A percentile compares a stretch with the other conserved stretches of the same genome.
These are phyloP conservation scores for Dione juno DNA, from an alignment of 2,888 invertebrate genomes.

Conservation along the genomic window DNA sequence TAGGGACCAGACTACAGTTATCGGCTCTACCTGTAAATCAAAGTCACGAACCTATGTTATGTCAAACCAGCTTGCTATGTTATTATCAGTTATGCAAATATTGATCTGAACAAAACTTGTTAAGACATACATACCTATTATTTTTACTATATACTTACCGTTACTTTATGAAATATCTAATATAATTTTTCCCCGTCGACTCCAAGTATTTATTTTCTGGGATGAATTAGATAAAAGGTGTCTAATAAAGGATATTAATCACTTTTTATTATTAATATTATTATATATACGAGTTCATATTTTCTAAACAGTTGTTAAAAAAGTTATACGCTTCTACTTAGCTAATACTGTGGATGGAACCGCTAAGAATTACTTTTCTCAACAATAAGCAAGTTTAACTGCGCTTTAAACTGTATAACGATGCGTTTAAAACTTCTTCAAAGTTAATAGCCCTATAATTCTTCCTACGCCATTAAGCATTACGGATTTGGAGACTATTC, in stretches of 20 bases:
- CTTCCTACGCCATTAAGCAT: conserved; percentile 47
- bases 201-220: no score
- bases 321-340: conserved; percentile 1
- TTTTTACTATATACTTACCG: no score
- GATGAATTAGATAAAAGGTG: no score
- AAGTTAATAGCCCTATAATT: conserved; percentile 46
- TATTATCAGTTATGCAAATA: neutral
- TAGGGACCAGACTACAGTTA: conserved; percentile 1
- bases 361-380: conserved; percentile 37
- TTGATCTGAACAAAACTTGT: neutral
- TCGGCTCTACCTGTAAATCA: neutral
- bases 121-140: neutral
- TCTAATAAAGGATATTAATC: no score
- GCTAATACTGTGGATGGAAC: conserved; percentile 23
- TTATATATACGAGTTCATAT: no score
- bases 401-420: conserved; percentile 45
- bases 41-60: neutral
- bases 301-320: neutral
- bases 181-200: no score
- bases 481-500: conserved; percentile 38
- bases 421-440: conserved; percentile 47
- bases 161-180: no score
- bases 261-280: no score
- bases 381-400: conserved; percentile 44
- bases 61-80: neutral